A percentile compares a stretch with the other conserved stretches of the same genome.
Evolutionary conservation across 2,113 vertebrate species (phyloP).

Genomic region (Excalfactoria chinensis): DNA sequence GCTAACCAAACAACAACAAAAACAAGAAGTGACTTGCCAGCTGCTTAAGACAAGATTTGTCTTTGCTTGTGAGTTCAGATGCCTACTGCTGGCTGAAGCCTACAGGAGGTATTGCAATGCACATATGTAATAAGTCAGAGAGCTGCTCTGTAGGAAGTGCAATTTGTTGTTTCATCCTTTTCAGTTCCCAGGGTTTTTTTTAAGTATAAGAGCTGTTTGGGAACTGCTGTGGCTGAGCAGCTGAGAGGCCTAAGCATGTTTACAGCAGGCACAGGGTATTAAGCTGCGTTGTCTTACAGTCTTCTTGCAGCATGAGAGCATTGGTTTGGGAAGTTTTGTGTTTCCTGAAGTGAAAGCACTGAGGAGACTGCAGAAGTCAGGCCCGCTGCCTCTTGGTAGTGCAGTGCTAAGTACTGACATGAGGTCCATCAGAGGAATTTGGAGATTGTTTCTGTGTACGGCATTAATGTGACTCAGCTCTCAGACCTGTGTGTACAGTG

Average conservation of each 20-base stretch:
- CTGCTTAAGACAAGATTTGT: not conserved
- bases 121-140: not conserved
- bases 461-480: not conserved
- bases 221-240: not conserved
- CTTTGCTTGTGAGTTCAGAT: not conserved
- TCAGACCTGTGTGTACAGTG: not conserved
- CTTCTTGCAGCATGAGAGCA: not conserved
- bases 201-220: not conserved
- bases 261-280: not conserved
- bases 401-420: not conserved
- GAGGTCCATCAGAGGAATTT: not conserved
- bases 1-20: not conserved
- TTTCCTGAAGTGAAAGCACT: not conserved
- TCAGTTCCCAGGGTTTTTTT: not conserved
- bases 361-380: not conserved
- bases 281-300: rapidly evolving
- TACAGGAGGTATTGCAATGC: not conserved
- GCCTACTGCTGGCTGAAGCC: not conserved
- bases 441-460: not conserved
- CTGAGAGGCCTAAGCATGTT: not conserved
- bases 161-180: not conserved
- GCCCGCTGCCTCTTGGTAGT: not conserved
- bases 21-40: not conserved
- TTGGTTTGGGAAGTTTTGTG: not conserved
- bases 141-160: not conserved